phyloP scores from a whole-genome alignment of 2,113 vertebrate species.

The Ovibos moschatus region DNA sequence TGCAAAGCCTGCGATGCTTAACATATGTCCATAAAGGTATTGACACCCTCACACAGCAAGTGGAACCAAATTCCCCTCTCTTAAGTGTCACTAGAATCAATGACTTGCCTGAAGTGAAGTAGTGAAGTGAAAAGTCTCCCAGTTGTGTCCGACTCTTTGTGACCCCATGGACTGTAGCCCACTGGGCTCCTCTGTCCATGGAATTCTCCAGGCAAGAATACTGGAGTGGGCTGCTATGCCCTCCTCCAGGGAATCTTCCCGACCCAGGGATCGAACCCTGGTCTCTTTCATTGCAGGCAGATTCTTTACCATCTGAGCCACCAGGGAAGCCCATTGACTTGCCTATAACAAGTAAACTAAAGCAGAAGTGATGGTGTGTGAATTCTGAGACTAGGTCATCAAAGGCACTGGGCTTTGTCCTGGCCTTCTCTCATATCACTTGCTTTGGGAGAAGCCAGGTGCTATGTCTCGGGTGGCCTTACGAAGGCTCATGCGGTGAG shows the following conservation, averaged over 20 bases:
- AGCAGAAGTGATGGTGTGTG: neutral
- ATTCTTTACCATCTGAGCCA: neutral
- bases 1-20: neutral
- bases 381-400: neutral
- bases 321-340: neutral
- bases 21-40: neutral
- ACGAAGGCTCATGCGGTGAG: neutral
- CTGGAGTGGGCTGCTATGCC: neutral
- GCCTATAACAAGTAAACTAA: neutral
- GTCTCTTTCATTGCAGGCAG: neutral
- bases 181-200: fast-evolving
- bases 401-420: neutral
- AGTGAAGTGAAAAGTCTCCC: neutral
- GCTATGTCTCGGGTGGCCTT: fast-evolving
- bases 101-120: neutral
- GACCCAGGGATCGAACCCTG: fast-evolving
- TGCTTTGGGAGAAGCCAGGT: neutral
- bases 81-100: neutral
- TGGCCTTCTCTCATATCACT: neutral
- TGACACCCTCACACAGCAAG: neutral
- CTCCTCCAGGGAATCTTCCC: neutral
- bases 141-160: fast-evolving
- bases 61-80: neutral
- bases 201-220: neutral
- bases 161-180: neutral